Conservation (phyloP, 2,113 vertebrate species). For the Hystrix brachyura region DNA sequence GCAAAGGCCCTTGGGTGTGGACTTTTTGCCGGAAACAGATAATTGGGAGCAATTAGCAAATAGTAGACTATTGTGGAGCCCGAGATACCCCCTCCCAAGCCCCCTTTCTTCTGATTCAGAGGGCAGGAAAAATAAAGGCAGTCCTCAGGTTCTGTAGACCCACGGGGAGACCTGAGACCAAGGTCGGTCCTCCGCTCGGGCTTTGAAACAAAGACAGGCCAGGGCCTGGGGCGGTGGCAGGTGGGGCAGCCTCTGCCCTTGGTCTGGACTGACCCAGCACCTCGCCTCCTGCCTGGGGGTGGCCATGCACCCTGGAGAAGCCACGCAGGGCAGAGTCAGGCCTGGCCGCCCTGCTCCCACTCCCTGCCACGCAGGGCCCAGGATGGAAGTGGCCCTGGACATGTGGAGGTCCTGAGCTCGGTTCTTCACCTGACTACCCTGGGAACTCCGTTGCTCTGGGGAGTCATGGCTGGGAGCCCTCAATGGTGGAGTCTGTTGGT, state of each 20-base stretch:
- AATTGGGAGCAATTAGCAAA: neutral
- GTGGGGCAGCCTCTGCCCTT: neutral
- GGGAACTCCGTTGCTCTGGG: neutral
- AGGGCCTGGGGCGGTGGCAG: neutral
- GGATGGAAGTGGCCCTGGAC: fast-evolving
- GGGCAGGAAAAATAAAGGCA: neutral
- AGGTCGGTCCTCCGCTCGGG: neutral
- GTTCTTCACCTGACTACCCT: neutral
- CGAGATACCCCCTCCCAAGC: neutral
- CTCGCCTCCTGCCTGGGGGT: neutral
- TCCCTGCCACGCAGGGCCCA: neutral
- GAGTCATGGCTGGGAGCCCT: neutral
- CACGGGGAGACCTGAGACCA: neutral
- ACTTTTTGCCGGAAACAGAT: neutral
- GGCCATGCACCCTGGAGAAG: neutral
- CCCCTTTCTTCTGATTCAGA: neutral
- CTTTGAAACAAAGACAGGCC: too few species aligned
- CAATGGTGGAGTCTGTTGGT: neutral
- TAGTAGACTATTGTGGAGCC: neutral
- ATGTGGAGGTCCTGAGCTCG: neutral
- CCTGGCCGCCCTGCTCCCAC: too few species aligned
- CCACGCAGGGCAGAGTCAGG: too few species aligned
- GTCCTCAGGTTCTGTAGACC: neutral
- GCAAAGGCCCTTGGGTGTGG: neutral
- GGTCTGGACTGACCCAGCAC: neutral